Base-by-base conservation (phyloP, 1,140 invertebrate species). In the Zaprionus gabonicus region DNA sequence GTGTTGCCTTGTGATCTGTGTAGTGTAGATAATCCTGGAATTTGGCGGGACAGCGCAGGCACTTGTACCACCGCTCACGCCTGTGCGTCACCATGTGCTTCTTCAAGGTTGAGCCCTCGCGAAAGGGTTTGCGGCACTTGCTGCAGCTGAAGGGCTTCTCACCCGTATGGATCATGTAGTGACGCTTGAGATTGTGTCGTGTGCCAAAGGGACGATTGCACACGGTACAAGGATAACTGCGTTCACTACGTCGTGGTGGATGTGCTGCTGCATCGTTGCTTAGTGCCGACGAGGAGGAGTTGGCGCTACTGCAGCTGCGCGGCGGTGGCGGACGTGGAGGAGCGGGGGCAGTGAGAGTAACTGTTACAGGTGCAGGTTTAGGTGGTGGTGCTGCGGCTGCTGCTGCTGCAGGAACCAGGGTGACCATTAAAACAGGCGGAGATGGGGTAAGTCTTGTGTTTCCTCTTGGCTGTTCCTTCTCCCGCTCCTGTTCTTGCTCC, bases 91-190 rank as follows among this genome's bases (percentile, higher is more conserved):
- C 84, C 91, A 92, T 91, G 44, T 92, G 91, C 38, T 92, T 92
- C 34, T 92, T 92, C 0, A 92, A 73, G 0, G 91, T 92, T 20
- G 90, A 92, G 56, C 80, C 86, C 71, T 92, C 91, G 0, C 91
- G 80, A n/a, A 92, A 92, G 1, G 87, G 91, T 70, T 92, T 92
- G 4, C 86, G 76, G 59, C 91, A 92, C 38, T 88, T 90, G 62
- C 64, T 78, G 64, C 91, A 92, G 62, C 86, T 91, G 56, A 86
- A 92, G 0, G 91, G 91, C 46, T 92, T 92, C 59, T 92, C 90
- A 3, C 91, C 91, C 1, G 91, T 92, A 46, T 92, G 91, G 6
- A 92, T 92, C 91, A 92, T 92, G 27, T 87, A 91, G 65, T 92
- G 91, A 3, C 91, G 87, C 62, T 92, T 92, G 0, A 92, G 83